Percentiles rank a stretch among this genome's conserved stretches.
These are phyloP conservation scores for Sebastes taczanowskii DNA, from an alignment of 2,797 vertebrate species.

Conservation along the genomic window DNA sequence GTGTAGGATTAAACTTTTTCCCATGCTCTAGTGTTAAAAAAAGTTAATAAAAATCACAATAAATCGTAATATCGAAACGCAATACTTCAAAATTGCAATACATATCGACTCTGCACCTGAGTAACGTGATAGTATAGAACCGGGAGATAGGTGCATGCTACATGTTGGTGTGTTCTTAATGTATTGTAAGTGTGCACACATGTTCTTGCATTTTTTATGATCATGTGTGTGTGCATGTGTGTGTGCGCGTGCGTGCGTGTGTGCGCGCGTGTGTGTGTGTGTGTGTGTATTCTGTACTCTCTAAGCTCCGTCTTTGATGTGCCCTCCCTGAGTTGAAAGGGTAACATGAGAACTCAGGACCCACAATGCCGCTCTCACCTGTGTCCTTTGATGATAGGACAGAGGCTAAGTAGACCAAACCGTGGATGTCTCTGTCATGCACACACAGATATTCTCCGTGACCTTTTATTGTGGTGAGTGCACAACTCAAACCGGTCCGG, in stretches of 20 bases:
- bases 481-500: constrained; percentile 70
- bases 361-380: constrained; percentile 87
- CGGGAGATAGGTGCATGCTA: not conserved
- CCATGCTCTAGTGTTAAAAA: too few relatives aligned
- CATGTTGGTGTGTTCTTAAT: not conserved
- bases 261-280: not conserved
- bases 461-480: constrained; percentile 80
- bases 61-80: too few relatives aligned
- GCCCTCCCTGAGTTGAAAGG: constrained; percentile 82
- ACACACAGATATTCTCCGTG: constrained; percentile 57
- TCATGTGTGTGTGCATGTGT: not conserved
- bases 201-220: constrained; percentile 67
- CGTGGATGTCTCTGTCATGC: constrained; percentile 79
- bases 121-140: too few relatives aligned
- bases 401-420: constrained; percentile 82
- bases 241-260: not conserved
- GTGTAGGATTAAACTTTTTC: too few relatives aligned
- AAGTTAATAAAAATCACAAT: too few relatives aligned
- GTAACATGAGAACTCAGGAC: constrained; percentile 81
- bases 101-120: too few relatives aligned
- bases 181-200: constrained; percentile 18
- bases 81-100: too few relatives aligned
- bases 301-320: constrained; percentile 83
- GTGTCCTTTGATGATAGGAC: constrained; percentile 85
- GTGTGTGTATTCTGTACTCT: constrained; percentile 58